Evolutionary conservation across 2,797 vertebrate species (phyloP).

Genomic region (Furcifer pardalis): DNA sequence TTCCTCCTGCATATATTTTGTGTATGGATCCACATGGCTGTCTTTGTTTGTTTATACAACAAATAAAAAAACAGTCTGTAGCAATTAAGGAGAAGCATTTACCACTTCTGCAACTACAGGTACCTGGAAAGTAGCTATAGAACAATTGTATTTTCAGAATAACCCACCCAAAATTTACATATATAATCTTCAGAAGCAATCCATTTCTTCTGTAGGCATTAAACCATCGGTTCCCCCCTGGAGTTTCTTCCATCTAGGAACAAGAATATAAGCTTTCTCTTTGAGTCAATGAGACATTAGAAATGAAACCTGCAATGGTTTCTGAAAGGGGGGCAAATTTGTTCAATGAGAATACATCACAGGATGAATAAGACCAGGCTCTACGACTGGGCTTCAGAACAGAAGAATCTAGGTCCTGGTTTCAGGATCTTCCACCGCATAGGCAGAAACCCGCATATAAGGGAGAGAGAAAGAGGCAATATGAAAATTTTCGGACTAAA

Average conservation of each 20-base stretch:
- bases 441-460: slow-evolving; percentile 27
- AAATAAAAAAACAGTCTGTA: background rate
- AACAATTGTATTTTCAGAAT: background rate
- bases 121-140: background rate
- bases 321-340: background rate
- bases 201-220: slow-evolving; percentile 18
- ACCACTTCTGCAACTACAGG: too few species aligned
- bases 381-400: background rate
- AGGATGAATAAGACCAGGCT: too few species aligned
- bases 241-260: background rate
- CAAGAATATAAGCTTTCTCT: background rate
- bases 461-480: slow-evolving; percentile 33
- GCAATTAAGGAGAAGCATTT: background rate
- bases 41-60: too few species aligned
- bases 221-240: background rate
- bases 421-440: slow-evolving; percentile 52
- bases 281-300: background rate
- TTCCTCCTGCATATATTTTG: too few species aligned
- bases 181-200: slow-evolving; percentile 32
- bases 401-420: slow-evolving; percentile 26
- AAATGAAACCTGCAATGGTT: background rate
- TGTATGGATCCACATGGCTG: too few species aligned
- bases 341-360: background rate
- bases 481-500: slow-evolving; percentile 47
- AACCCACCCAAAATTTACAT: slow-evolving; percentile 7